Evolutionary conservation across 2,888 invertebrate species (phyloP), one percentile per base, ranked within the genome.

Genomic region (Cotesia congregata): DNA sequence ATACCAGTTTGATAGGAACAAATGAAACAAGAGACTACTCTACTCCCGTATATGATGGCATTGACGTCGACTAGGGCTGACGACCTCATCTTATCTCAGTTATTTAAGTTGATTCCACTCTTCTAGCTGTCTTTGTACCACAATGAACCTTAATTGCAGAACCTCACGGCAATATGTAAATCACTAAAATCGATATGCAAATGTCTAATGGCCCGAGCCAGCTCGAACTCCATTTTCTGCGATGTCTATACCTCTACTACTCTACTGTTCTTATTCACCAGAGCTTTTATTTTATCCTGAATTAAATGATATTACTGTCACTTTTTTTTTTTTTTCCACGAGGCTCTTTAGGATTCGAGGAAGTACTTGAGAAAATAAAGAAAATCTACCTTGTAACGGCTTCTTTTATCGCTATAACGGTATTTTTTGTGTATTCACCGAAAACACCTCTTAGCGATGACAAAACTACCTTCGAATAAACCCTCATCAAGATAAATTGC

Each of bases 41-140:
- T 71, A 50, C 50, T 50, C 50, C 50, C 12, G 50, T 50, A 50
- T 71, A 71, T 39, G 39, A 62, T 71, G 71, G 61, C 61, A 61
- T 61, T 60, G 39, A 71, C 71, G 17, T 71, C 59, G 30, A 71
- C 38, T 38, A 62, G 39, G 71, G 71, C 61, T 71, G 71, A 62
- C 71, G 61, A 71, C 71, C 71, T 71, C 20, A 30, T 12, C 20
- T 60, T 9, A 60, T 62, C n/a, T 71, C 39, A 15, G 15, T 15
- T 61, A 7, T 59, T 20, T 30, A 70, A 50, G 30, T 59, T 60
- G 30, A 62, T 62, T 62, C 61, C n/a, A 15, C 7, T 38, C 5
- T 6, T 39, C 50, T 12, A 50, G 59, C 1, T 70, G 40, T 61
- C 61, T 62, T 71, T 15, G 62, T 39, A 71, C 61, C 39, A 39